These are phyloP conservation scores for Gobius niger DNA, from an alignment of 2,113 vertebrate genomes.

Conservation along the genomic window DNA sequence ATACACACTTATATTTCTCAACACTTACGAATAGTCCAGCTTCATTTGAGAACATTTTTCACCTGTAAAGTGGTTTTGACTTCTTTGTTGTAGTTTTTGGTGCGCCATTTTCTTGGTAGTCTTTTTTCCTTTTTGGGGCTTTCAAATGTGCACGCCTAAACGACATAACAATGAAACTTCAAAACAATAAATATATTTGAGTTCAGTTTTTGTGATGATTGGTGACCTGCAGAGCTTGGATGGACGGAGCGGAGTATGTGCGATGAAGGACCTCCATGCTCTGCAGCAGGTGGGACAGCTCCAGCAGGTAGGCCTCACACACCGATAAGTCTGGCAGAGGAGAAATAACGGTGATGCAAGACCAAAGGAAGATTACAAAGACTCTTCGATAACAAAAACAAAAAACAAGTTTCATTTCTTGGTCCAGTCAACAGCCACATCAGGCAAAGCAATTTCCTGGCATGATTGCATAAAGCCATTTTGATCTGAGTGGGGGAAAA, in stretches of 20 bases:
- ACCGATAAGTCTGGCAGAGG: constrained; percentile 83
- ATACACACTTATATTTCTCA: not conserved
- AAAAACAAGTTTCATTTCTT: not conserved
- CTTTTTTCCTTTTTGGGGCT: constrained; percentile 97
- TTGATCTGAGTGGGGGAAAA: not conserved
- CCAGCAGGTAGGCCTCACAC: constrained; percentile 88
- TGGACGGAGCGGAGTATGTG: constrained; percentile 92
- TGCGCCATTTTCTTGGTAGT: constrained; percentile 86
- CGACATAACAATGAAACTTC: constrained; percentile 13
- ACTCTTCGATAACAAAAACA: not conserved
- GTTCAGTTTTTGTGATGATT: not conserved
- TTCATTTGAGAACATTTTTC: constrained; percentile 18
- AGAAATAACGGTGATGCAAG: constrained; percentile 1
- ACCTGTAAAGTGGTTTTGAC: constrained; percentile 94
- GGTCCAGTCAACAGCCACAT: not conserved
- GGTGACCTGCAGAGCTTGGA: constrained; percentile 92
- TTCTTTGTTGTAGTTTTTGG: constrained; percentile 91
- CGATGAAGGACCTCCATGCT: constrained; percentile 97
- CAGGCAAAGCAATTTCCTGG: not conserved
- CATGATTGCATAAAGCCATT: not conserved
- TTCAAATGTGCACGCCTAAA: constrained; percentile 86
- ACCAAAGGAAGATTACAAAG: not conserved
- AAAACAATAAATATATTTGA: not conserved
- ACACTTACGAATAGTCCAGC: not conserved
- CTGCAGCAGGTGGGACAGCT: constrained; percentile 91